These are phyloP conservation scores for Oryzias curvinotus DNA, from an alignment of 2,113 vertebrate species.

Conservation along the genomic window DNA sequence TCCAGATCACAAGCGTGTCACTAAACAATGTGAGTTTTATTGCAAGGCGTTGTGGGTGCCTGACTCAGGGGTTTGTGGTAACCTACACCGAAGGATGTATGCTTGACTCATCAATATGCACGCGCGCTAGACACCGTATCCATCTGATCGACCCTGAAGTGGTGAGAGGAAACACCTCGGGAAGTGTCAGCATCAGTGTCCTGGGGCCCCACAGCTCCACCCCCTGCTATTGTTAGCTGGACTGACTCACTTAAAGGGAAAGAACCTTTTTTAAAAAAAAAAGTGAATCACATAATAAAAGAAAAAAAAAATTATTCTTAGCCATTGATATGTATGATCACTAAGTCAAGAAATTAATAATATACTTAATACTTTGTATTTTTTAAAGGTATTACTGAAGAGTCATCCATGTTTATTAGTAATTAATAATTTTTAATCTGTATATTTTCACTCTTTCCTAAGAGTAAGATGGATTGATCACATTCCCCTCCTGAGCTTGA, in stretches of 20 bases:
- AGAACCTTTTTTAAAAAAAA: too few relatives aligned
- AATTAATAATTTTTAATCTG: too few relatives aligned
- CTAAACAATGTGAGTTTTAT: conserved; percentile 49
- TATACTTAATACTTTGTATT: too few relatives aligned
- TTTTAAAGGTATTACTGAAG: too few relatives aligned
- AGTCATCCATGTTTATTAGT: too few relatives aligned
- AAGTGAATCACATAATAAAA: too few relatives aligned
- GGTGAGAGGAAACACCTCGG: conserved; percentile 8
- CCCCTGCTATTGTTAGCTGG: neutral
- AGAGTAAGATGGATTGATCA: neutral
- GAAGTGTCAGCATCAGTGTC: conserved; percentile 24
- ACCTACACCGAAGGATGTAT: conserved; percentile 27
- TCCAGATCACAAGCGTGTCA: conserved; percentile 58
- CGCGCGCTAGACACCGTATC: conserved; percentile 28
- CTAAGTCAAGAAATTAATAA: too few relatives aligned
- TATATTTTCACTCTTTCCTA: neutral
- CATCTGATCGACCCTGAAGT: conserved; percentile 18
- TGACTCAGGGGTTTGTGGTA: conserved; percentile 2
- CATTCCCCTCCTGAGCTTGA: too few relatives aligned
- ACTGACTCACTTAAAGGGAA: too few relatives aligned
- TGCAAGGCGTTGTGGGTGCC: conserved; percentile 4
- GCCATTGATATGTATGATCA: too few relatives aligned
- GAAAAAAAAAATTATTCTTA: too few relatives aligned
- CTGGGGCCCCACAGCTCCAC: conserved; percentile 6
- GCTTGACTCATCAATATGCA: conserved; percentile 46